Conservation (phyloP, 2,113 vertebrate species). For the Lota lota region DNA sequence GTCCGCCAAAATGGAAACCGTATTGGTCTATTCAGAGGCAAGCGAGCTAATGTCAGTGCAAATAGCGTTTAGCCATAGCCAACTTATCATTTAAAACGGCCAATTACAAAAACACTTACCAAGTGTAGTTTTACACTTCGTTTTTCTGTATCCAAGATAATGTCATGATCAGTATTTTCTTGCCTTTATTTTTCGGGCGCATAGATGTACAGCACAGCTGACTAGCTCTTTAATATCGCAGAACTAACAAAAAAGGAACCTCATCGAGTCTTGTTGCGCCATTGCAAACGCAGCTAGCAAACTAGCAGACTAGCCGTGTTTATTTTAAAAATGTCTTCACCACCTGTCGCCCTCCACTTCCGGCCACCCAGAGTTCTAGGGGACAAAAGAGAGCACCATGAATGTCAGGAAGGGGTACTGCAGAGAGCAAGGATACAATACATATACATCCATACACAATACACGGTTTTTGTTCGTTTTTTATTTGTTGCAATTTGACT, state of each 20-base stretch:
- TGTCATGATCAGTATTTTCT: constrained; percentile 52
- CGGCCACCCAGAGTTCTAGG: constrained; percentile 4
- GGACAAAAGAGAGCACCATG: neutral
- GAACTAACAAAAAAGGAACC: constrained; percentile 1
- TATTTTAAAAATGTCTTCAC: constrained; percentile 78
- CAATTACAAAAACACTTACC: constrained; percentile 55
- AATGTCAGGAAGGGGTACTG: neutral
- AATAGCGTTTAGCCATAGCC: neutral
- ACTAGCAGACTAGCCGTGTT: constrained; percentile 54
- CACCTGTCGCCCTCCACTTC: constrained; percentile 63
- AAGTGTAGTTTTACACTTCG: constrained; percentile 50
- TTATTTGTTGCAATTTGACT: too few relatives aligned
- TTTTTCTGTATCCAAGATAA: constrained; percentile 43
- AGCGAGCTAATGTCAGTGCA: constrained; percentile 42
- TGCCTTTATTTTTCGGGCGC: neutral
- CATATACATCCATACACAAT: too few relatives aligned
- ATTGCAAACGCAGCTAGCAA: constrained; percentile 42
- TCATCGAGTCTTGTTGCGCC: constrained; percentile 45
- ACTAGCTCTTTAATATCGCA: constrained; percentile 1
- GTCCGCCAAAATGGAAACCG: constrained; percentile 33
- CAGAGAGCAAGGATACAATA: too few relatives aligned
- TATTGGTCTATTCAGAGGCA: constrained; percentile 15
- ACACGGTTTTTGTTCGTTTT: too few relatives aligned
- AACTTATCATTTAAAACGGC: constrained; percentile 36
- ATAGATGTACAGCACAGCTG: neutral